Base-by-base conservation (phyloP, 2,888 invertebrate species). In the Carabus problematicus region DNA sequence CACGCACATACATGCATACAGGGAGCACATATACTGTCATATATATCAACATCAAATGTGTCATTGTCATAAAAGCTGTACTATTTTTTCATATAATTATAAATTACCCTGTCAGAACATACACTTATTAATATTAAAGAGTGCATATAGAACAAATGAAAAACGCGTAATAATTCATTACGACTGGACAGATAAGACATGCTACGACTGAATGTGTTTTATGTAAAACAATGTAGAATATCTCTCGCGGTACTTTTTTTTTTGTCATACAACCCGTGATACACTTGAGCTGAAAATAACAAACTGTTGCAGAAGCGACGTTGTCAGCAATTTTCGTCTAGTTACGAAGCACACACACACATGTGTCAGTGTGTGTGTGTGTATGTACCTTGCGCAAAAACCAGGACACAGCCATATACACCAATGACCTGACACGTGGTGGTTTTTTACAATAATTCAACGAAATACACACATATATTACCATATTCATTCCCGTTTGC, bases 201-300 rank as follows among this genome's bases (percentile, higher is more conserved):
- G 29, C 29, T 29, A 29, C 3, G 29, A 29, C 29, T 6, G 29
- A 29, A 29, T 29, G 14, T 45, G 14, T 45, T 45, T 45, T 45
- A 45, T 12, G 7, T 45, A 45, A 45, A 45, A 45, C 45, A 45
- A 45, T 45, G 14, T 45, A 4, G 11, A 45, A 45, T 12, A 45
- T 45, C 12, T 45, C 12, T 12, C 7, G 11, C 3, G 2, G 14
- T 45, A 45, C 12, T 12, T 45, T 45, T 45, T 42, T 47, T 62
- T 29, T 62, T 49, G 39, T 49, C 47, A 62, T 39, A 62, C 49
- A 49, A 40, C 41, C 52, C 54, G 54, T 63, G 54, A 52, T 63
- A 63, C 49, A 63, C 42, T 54, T 18, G 54, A 54, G 54, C 63
- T 52, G 54, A 63, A 63, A 63, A 63, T 63, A 47, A 62, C 49